phyloP scores from a whole-genome alignment of 2,797 vertebrate genomes.

The Hippopotamyrus pictus region DNA sequence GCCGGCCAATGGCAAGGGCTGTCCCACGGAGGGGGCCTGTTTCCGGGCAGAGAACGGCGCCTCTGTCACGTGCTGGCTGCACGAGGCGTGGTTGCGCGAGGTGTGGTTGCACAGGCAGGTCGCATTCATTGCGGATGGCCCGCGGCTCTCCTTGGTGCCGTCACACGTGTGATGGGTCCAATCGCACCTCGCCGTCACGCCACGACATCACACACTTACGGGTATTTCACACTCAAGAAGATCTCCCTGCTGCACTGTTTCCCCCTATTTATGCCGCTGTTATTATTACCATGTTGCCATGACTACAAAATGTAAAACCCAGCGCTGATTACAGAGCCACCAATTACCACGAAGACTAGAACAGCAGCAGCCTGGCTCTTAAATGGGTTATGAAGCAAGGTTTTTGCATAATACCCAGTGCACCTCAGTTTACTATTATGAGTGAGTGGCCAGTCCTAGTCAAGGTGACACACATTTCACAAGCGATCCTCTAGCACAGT shows the following conservation, averaged over 20 bases:
- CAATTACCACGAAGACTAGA: neutral
- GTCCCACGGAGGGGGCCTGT: neutral
- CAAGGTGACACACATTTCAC: conserved; percentile 9
- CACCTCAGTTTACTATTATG: conserved; percentile 1
- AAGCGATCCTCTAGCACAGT: neutral
- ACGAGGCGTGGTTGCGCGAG: neutral
- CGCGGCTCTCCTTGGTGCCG: neutral
- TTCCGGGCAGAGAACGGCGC: neutral
- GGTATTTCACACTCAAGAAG: neutral
- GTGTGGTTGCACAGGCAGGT: neutral
- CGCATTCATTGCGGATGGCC: neutral
- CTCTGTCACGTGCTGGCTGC: neutral
- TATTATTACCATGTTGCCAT: conserved; percentile 8
- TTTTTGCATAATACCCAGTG: neutral
- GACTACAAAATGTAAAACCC: conserved; percentile 4
- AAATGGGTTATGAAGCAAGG: neutral
- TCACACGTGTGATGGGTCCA: neutral
- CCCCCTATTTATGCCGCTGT: neutral
- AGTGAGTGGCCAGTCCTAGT: neutral
- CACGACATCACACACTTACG: neutral
- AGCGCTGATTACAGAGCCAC: neutral
- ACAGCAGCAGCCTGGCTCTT: neutral
- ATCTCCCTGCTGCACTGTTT: neutral
- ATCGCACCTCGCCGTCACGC: neutral
- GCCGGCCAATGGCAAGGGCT: neutral